Evolutionary conservation across 35 echinoderm and acorn worm genomes (phyloP).

Genomic region (Apostichopus parvimensis): DNA sequence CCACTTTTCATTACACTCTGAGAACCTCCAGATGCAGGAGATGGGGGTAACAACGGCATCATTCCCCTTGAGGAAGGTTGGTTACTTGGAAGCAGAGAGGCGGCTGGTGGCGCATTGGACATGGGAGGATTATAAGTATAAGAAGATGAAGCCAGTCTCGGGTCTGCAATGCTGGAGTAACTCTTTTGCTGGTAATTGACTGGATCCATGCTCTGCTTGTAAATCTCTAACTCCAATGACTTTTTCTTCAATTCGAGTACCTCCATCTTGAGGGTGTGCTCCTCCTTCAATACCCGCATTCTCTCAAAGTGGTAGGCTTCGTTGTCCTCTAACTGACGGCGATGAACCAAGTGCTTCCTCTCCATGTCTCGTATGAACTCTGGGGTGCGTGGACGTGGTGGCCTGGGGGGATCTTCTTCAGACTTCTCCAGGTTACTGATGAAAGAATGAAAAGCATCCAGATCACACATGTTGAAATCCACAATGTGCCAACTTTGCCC

Average conservation of each 20-base stretch:
- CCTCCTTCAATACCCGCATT: constrained; percentile 27
- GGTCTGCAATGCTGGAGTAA: not conserved
- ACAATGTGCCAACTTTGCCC: not conserved
- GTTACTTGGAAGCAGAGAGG: not conserved
- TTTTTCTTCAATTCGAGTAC: constrained; percentile 34
- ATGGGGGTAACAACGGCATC: not conserved
- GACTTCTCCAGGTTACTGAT: constrained; percentile 12
- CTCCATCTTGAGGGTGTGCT: constrained; percentile 44
- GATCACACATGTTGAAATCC: constrained; percentile 36
- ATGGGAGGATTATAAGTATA: not conserved
- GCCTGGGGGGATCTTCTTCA: not conserved
- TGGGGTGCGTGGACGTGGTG: constrained; percentile 14
- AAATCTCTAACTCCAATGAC: not conserved
- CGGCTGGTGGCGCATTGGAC: not conserved
- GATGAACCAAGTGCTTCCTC: not conserved
- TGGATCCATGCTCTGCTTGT: not conserved
- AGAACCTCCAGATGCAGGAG: not conserved
- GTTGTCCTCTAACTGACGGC: constrained; percentile 24
- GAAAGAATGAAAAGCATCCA: constrained; percentile 58
- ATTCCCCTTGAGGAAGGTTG: not conserved
- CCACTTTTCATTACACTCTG: not conserved
- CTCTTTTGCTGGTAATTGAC: constrained; percentile 1
- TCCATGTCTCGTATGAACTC: constrained; percentile 39
- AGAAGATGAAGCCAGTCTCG: not conserved
- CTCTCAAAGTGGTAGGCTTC: constrained; percentile 14